phyloP scores from a whole-genome alignment of 2,113 vertebrate species.

The Drymodes brunneopygia region DNA sequence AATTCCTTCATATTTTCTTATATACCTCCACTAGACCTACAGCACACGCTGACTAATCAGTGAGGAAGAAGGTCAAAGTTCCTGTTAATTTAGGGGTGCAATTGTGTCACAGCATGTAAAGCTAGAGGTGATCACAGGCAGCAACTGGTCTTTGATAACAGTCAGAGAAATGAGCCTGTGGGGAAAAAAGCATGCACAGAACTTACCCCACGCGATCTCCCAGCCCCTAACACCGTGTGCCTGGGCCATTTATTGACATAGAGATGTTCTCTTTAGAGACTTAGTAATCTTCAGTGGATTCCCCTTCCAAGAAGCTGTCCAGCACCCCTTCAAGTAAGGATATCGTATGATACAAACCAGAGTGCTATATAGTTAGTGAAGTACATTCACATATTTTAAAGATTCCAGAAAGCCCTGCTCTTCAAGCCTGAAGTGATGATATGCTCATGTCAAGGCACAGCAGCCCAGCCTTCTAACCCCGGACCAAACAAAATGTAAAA shows the following conservation, averaged over 20 bases:
- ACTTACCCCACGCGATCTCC: background rate
- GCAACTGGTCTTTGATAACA: background rate
- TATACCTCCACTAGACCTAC: background rate
- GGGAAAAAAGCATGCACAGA: background rate
- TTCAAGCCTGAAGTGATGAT: background rate
- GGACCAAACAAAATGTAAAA: background rate
- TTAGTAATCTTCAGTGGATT: background rate
- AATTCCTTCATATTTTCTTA: background rate
- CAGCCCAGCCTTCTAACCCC: background rate
- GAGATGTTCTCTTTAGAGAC: background rate
- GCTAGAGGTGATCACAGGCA: background rate
- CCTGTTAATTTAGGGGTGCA: background rate
- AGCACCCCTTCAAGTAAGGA: background rate
- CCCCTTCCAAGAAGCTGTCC: background rate
- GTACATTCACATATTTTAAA: background rate
- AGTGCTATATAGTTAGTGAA: background rate
- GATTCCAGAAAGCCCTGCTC: background rate
- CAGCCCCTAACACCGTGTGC: background rate
- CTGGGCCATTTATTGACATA: background rate
- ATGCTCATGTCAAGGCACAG: background rate
- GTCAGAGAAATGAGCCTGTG: background rate
- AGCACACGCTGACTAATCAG: background rate
- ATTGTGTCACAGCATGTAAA: background rate
- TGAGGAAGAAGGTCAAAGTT: background rate
- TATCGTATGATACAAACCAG: background rate